Evolutionary conservation across 2,113 vertebrate genomes (phyloP), one percentile per base, ranked within the genome.

Genomic region (Tetraodon nigroviridis): DNA sequence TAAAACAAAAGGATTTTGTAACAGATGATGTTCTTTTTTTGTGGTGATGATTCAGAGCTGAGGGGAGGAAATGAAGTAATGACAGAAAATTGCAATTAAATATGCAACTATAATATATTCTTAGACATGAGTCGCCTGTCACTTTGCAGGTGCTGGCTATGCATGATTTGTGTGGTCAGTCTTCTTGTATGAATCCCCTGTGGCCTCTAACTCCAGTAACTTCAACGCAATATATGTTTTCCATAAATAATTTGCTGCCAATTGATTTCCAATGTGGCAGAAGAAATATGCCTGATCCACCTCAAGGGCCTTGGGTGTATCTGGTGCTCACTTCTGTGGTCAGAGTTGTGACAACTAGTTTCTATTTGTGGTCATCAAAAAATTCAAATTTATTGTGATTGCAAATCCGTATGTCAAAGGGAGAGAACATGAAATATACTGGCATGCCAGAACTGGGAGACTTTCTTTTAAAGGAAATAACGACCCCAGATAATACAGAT

Each of bases 221-320:
- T 37, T 91, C 84, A 90, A 88, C 77, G 82, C 76, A 79, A 86
- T 78, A 75, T 89, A 85, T 84, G 90, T 90, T 93, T 92, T 89
- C 89, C 84, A 88, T 92, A 92, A 93, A 93, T 92, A 89, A 91
- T 90, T 89, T 82, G 76, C 87, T 87, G 80, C 82, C 67, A 59
- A 90, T 89, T 92, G 90, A 92, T 89, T 92, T 87, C 83, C 87
- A 87, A 83, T 91, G 89, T 80, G 78, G 73, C 83, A 78, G 75
- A 70, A 87, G 89, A 90, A 90, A 90, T 87, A 80, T 90, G 84
- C 62, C 78, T 73, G 81, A 81, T 87, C 76, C 90, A 85, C 85
- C 81, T 88, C 88, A 85, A 87, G 89, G 78, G 73, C 77, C 81
- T 58, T 85, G 85, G 87, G 88, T 87, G 89, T 90, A 84, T 79